Evolutionary conservation across 2,797 vertebrate species (phyloP), one percentile per base, ranked within the genome.

Genomic region (Simalia tracyae): DNA sequence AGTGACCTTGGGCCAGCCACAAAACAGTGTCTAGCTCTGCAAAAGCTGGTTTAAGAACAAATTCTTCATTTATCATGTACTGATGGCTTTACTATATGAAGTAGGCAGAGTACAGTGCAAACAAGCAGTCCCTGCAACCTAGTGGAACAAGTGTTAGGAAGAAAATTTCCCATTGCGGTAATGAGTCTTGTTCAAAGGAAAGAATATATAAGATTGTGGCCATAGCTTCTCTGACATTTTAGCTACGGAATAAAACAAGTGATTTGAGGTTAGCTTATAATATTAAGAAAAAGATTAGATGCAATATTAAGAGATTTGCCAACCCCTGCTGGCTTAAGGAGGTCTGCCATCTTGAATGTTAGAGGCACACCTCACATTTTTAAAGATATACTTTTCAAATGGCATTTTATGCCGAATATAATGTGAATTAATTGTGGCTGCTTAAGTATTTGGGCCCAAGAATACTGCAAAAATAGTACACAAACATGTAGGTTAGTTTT

Each of bases 191-290:
- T 61, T 84, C 28, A 42, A 46, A 76, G 28, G 24, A 46, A 68
- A 87, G 64, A 59, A 11, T 76, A 36, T 66, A 54, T 87, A 91
- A 42, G 42, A 60, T 87, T 50, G 90, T n/a, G 19, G 85, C 57
- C 56, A 22, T n/a, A 87, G 54, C 31, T 66, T 72, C 15, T 60
- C 42, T 9, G 14, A n/a, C 0, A 92, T 91, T 96, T 96, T 94
- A 92, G 95, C 94, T 92, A 92, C 54, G 95, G 95, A 95, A 96
- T 95, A 90, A 95, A 96, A 97, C 88, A 95, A 94, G 95, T 95
- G 57, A 91, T 93, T 92, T 95, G 54, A 46, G 72, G 19, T 46
- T 46, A 81, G 36, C 3, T 81, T 81, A 81, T 81, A 24, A 81
- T 81, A 46, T 81, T 81, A 5, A 81, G 7, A 50, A 81, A 81